Evolutionary conservation across 2,797 vertebrate species (phyloP), one percentile per base, ranked within the genome.

Genomic region (Myiotriccus ornatus): DNA sequence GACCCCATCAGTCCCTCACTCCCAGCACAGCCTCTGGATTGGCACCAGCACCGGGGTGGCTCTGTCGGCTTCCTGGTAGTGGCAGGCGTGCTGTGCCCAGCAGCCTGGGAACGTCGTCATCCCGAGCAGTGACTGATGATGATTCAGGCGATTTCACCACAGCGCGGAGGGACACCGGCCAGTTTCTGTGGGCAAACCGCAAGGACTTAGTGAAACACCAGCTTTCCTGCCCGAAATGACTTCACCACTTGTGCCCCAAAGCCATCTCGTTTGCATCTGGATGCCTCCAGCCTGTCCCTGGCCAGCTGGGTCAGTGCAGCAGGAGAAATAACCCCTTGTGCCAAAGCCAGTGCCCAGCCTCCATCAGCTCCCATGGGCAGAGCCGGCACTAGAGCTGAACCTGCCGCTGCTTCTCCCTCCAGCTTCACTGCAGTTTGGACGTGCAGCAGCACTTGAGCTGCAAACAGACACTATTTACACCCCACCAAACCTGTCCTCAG

Each of bases 31-130:
- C 39, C 39, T 53, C 53, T 1, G 4, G 57, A 34, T 11, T 0
- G 0, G 57, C 0, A 1, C 23, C 50, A 35, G 50, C 24, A 2
- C 0, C 0, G n/a, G 27, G 27, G 20, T 1, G 9, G 79, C 69
- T 49, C 75, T 41, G 73, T 59, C 0, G 0, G 23, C 39, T 53
- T n/a, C 76, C 79, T 3, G 0, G 64, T 0, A 6, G 55, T 10
- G 1, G 0, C 79, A 53, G 68, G 24, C 9, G 0, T 2, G 3
- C 63, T 37, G 50, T 79, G 71, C 85, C 82, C 21, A 2, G 52
- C 78, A 78, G 71, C 68, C 56, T 5, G 4, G 81, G 68, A 74
- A 24, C 1, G 0, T 30, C 4, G 1, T 8, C 71, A 91, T 59
- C 89, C 57, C 0, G 0, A 55, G 74, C 3, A 5, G 68, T 23